Base-by-base conservation (phyloP, 2,888 invertebrate species). In the Ethmia dodecea region DNA sequence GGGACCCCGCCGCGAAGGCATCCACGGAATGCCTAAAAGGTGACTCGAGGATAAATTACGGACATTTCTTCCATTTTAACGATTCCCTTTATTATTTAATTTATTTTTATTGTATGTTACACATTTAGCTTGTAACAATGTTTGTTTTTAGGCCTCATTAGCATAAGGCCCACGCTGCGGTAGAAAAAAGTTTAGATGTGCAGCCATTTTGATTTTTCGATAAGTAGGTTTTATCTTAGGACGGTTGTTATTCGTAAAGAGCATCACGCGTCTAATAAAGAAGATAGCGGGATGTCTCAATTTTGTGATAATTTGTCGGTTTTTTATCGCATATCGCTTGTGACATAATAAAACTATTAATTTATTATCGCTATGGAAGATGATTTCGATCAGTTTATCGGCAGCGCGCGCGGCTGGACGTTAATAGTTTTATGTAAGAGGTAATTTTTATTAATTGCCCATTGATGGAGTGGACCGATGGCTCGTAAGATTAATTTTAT, bases 81-180 rank as follows among this genome's bases (percentile, higher is more conserved):
- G 86, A 86, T 81, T 74, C 79, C 71, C 75, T 81, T 83, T 84
- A 86, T 84, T 83, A 80, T 84, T 84, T 84, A 83, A 86, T 84
- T 84, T 86, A 84, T 84, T 83, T 80, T 76, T 80, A 83, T 83
- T 67, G 78, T 78, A 79, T 78, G 83, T 86, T 86, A 84, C 86
- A 83, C 83, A 86, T 86, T 84, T 74, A 72, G 67, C 74, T 76
- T 78, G 80, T 81, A 81, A 76, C 81, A 77, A 80, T 81, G 81
- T 86, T 86, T 86, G 86, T 86, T 86, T 84, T 84, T 78, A 75
- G 72, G 72, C 43, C 71, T 81, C 79, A 84, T 86, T 86, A 84
- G 78, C 86, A 84, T 83, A 84, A 70, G 56, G 51, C 70, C 67
- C 84, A 79, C 57, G 80, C 78, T 83, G 84, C 44, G 80, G 65